Evolutionary conservation across 2,113 vertebrate species (phyloP).

Genomic region (Sorex araneus): DNA sequence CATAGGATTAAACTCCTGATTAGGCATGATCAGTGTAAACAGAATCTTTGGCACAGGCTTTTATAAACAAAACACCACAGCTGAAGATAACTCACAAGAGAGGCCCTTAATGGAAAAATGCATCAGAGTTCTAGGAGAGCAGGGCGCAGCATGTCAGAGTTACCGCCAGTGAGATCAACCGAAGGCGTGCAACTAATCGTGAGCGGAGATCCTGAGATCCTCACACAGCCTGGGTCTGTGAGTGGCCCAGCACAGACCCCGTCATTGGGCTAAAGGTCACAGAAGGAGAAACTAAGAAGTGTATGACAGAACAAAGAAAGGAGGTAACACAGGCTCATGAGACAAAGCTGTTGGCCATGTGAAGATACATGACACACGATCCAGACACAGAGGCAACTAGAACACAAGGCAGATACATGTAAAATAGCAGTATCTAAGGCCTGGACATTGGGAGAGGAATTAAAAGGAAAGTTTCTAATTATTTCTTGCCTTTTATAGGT

Average conservation of each 20-base stretch:
- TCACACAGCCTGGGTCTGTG: too few species aligned
- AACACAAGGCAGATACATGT: rapidly evolving
- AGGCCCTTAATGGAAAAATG: background rate
- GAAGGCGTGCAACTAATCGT: background rate
- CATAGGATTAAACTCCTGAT: background rate
- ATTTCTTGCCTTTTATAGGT: background rate
- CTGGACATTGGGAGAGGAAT: background rate
- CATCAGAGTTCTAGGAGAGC: background rate
- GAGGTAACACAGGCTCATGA: background rate
- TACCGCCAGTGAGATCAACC: background rate
- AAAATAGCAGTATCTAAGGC: background rate
- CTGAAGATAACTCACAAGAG: background rate
- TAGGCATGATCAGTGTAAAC: background rate
- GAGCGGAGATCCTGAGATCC: background rate
- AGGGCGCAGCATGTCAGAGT: background rate
- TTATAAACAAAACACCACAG: background rate
- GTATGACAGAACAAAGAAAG: background rate
- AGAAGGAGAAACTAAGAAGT: background rate
- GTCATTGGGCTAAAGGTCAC: background rate
- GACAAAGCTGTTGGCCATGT: background rate
- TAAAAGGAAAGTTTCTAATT: too few species aligned
- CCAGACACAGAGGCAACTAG: background rate
- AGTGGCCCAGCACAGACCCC: background rate
- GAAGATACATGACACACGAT: background rate
- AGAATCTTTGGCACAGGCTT: background rate